Base-by-base conservation (phyloP, 2,797 vertebrate species). In the Sebastes baramenuke region DNA sequence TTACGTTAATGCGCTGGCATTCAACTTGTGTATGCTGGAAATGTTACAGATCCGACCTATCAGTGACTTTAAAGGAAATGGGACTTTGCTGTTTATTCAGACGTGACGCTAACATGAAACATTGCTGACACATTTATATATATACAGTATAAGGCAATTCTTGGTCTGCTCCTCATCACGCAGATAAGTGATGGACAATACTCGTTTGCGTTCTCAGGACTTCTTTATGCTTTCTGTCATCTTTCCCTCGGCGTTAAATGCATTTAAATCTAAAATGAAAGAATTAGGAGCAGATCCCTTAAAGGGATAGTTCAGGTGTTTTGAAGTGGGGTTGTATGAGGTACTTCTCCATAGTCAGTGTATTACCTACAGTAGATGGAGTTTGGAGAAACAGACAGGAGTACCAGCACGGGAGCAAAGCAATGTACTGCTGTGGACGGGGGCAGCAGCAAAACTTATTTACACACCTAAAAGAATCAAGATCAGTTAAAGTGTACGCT, bases 391-490 rank as follows among this genome's bases (percentile, higher is more conserved):
- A 0, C 38, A 42, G 38, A 42, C 38, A 42, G 13, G 36, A 38
- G 36, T 38, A 38, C 38, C 38, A 42, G 42, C 42, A 46, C 16
- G 1, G 42, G 42, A 46, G 42, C 42, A 46, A 46, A 46, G 16
- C 16, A 46, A 46, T 18, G 42, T 18, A 46, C 16, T 46, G 42
- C 42, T 46, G 42, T 46, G 42, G 42, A 46, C 6, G 42, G 16
- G 16, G 16, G 42, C 42, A 18, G 16, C 42, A 46, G 42, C 42
- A 0, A 46, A 46, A 46, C 16, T 0, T 1, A 1, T 46, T 42
- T 46, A 4, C 0, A 46, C 42, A 46, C 16, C 0, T 18, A 49
- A 49, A 49, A 46, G 0, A 46, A 46, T 46, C 42, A 46, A 1
- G 0, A 46, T 46, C 42, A 46, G 16, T 3, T 46, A 0, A 46